phyloP scores from a whole-genome alignment of 1,140 invertebrate genomes.

The Lysiphlebus fabarum region DNA sequence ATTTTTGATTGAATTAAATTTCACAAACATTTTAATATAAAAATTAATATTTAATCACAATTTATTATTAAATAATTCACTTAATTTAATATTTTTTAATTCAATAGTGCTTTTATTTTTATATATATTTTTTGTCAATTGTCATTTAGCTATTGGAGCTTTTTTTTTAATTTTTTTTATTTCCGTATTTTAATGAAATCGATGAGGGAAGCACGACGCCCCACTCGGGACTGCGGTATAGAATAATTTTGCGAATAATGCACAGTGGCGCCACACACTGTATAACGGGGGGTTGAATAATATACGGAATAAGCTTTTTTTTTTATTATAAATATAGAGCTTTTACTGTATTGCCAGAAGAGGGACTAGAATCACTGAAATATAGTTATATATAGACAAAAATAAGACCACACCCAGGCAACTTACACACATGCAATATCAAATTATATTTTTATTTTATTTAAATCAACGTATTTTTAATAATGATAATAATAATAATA shows the following conservation, averaged over 20 bases:
- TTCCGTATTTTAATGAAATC: conserved; percentile 15
- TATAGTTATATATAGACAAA: neutral
- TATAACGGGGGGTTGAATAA: neutral
- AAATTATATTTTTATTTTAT: too few species aligned
- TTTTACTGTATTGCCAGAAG: neutral
- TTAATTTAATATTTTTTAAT: too few species aligned
- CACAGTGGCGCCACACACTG: neutral
- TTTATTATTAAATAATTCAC: too few species aligned
- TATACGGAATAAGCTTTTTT: neutral
- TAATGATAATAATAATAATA: too few species aligned
- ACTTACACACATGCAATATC: conserved; percentile 10
- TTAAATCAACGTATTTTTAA: too few species aligned
- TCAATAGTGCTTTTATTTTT: too few species aligned
- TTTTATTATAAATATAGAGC: too few species aligned
- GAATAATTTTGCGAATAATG: neutral
- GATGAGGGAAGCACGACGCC: conserved; percentile 25
- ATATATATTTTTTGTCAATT: too few species aligned
- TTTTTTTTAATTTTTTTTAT: neutral
- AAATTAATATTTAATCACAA: too few species aligned
- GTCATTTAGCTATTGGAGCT: too few species aligned
- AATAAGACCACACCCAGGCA: conserved; percentile 28
- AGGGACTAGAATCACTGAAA: neutral
- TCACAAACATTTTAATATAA: too few species aligned
- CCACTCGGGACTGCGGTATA: conserved; percentile 24
- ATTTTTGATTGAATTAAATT: too few species aligned